A percentile compares a stretch with the other conserved stretches of the same genome.
Conservation (phyloP, 1,140 invertebrate genomes). For the Listronotus oregonensis region DNA sequence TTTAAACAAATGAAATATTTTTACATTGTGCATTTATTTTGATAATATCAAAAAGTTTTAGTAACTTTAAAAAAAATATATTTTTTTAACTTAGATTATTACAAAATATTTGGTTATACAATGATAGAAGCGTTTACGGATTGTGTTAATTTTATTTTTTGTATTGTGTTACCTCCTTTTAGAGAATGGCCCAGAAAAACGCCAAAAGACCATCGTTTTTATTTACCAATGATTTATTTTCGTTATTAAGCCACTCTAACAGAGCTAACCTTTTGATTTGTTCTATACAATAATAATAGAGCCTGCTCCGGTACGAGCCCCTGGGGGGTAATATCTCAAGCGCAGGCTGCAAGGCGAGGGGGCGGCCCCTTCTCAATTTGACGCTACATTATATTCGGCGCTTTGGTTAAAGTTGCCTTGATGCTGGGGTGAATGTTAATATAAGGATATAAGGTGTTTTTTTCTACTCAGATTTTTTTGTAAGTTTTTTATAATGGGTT, state of each 20-base stretch:
- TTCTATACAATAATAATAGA: slow-evolving; percentile 59
- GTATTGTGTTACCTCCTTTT: not conserved
- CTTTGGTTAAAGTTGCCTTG: slow-evolving; percentile 49
- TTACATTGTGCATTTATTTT: too few species aligned
- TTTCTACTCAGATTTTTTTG: not conserved
- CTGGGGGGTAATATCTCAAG: slow-evolving; percentile 56
- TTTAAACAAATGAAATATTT: too few species aligned
- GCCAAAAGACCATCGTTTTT: slow-evolving; percentile 43
- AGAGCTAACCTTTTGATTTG: slow-evolving; percentile 56
- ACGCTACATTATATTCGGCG: slow-evolving; percentile 56
- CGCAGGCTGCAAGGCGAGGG: slow-evolving; percentile 41
- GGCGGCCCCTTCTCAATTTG: slow-evolving; percentile 55
- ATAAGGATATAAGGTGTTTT: not conserved
- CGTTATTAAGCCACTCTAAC: slow-evolving; percentile 55
- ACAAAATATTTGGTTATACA: too few species aligned
- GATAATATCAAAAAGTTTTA: too few species aligned
- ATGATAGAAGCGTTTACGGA: too few species aligned
- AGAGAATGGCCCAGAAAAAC: slow-evolving; percentile 23
- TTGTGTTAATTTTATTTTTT: too few species aligned
- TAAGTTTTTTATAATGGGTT: not conserved
- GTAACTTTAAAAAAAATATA: too few species aligned
- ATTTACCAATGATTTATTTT: slow-evolving; percentile 51
- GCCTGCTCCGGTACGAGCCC: slow-evolving; percentile 55
- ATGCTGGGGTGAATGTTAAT: slow-evolving; percentile 24
- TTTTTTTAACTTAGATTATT: too few species aligned